Evolutionary conservation across 2,888 invertebrate species (phyloP).

Genomic region (Ashinkailepas kermadecensis): DNA sequence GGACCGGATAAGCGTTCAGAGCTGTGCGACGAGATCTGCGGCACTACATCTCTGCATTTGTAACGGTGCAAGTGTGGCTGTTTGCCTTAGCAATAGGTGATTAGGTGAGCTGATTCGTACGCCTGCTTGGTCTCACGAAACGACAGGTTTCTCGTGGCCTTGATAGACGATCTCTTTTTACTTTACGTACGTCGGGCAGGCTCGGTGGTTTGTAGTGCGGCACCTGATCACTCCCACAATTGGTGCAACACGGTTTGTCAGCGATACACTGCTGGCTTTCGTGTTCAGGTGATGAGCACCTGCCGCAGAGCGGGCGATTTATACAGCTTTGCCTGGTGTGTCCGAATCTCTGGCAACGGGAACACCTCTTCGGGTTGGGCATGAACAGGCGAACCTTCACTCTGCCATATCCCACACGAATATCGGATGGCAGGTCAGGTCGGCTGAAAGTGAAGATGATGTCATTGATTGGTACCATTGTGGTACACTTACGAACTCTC

Average conservation of each 20-base stretch:
- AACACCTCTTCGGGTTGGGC: not conserved
- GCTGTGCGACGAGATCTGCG: no score
- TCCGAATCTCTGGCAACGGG: not conserved
- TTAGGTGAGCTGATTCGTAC: not conserved
- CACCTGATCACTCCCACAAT: not conserved
- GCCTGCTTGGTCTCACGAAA: not conserved
- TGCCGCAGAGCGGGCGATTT: not conserved
- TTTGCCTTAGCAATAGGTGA: not conserved
- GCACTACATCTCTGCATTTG: no score
- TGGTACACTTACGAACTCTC: not conserved
- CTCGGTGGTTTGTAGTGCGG: not conserved
- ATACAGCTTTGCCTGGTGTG: not conserved
- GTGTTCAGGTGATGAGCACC: not conserved
- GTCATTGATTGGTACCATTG: not conserved
- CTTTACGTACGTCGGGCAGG: not conserved
- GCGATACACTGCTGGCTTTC: not conserved
- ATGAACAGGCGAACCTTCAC: not conserved
- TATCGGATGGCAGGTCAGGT: not conserved
- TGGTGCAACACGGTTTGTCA: not conserved
- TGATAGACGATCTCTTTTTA: not conserved
- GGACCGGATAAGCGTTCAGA: no score
- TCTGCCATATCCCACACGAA: not conserved
- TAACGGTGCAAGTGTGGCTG: no score
- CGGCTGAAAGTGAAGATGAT: not conserved
- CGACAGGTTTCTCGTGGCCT: not conserved